These are phyloP conservation scores for Euwallacea similis DNA, from an alignment of 1,140 invertebrate genomes.

Conservation along the genomic window DNA sequence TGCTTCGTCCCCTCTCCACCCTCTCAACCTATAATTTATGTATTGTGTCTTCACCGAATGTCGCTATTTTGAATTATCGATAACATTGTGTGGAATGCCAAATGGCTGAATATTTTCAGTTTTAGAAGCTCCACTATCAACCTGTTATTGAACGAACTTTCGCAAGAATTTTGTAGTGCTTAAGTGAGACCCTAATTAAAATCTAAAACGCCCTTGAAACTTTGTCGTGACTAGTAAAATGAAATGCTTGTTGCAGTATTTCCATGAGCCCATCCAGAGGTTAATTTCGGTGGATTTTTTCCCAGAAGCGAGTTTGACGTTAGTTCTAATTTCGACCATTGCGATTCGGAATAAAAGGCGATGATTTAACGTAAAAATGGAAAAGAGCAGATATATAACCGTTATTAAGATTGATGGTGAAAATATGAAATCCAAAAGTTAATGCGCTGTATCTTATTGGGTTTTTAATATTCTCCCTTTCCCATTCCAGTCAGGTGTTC, in stretches of 20 bases:
- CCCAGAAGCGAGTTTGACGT: too few relatives aligned
- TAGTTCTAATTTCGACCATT: too few relatives aligned
- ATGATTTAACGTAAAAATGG: slow-evolving; percentile 26
- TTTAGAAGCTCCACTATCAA: background rate
- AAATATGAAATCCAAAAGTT: slow-evolving; percentile 32
- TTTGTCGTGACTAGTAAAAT: too few relatives aligned
- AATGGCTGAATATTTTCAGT: background rate
- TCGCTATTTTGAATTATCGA: slow-evolving; percentile 22
- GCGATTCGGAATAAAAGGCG: slow-evolving; percentile 20
- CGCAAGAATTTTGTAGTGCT: too few relatives aligned
- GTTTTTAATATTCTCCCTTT: slow-evolving; percentile 29
- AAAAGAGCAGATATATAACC: slow-evolving; percentile 29
- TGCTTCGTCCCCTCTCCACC: slow-evolving; percentile 21
- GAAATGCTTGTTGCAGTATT: too few relatives aligned
- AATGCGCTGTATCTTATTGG: slow-evolving; percentile 29
- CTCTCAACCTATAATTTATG: slow-evolving; percentile 19
- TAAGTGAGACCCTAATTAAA: too few relatives aligned
- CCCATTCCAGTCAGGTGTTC: slow-evolving; percentile 9
- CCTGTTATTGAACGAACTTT: too few relatives aligned
- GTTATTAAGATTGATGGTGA: slow-evolving; percentile 34
- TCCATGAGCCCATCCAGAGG: too few relatives aligned
- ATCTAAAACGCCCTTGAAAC: too few relatives aligned
- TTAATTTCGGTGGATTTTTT: too few relatives aligned
- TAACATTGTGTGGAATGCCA: background rate
- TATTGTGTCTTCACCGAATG: slow-evolving; percentile 24